These are phyloP conservation scores for Chrysomallon squamiferum DNA, from an alignment of 1,140 invertebrate species.

Conservation along the genomic window DNA sequence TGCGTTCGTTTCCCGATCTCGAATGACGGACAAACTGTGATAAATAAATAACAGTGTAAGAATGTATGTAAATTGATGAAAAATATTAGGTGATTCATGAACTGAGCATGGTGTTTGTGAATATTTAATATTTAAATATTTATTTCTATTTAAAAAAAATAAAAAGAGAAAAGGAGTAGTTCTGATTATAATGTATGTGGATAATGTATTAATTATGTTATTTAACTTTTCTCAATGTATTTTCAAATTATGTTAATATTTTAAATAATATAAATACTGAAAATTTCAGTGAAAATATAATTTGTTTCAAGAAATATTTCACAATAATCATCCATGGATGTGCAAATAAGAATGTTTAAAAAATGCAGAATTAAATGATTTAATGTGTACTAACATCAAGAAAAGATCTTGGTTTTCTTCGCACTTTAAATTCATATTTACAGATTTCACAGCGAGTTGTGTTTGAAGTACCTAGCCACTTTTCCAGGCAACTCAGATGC, in stretches of 20 bases:
- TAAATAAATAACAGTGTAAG: background rate
- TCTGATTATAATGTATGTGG: background rate
- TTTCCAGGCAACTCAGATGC: conserved; percentile 73
- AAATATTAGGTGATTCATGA: background rate
- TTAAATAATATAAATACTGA: background rate
- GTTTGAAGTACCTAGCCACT: conserved; percentile 71
- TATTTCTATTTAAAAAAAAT: background rate
- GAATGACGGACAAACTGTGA: conserved; percentile 63
- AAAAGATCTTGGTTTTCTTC: conserved; percentile 56
- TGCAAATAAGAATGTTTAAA: background rate
- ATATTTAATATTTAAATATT: background rate
- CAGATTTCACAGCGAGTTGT: conserved; percentile 70
- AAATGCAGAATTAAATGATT: background rate
- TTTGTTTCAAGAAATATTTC: no score
- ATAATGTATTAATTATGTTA: background rate
- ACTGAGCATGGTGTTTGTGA: background rate
- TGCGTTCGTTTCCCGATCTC: conserved; percentile 52
- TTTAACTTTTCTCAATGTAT: background rate
- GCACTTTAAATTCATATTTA: conserved; percentile 64
- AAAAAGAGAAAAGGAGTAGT: background rate
- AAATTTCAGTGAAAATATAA: background rate
- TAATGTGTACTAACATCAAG: conserved; percentile 51
- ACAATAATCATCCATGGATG: no score
- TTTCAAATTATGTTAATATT: background rate
- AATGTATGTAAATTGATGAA: background rate